These are phyloP conservation scores for Balanococcus diminutus DNA, from an alignment of 2,888 invertebrate species.

Conservation along the genomic window DNA sequence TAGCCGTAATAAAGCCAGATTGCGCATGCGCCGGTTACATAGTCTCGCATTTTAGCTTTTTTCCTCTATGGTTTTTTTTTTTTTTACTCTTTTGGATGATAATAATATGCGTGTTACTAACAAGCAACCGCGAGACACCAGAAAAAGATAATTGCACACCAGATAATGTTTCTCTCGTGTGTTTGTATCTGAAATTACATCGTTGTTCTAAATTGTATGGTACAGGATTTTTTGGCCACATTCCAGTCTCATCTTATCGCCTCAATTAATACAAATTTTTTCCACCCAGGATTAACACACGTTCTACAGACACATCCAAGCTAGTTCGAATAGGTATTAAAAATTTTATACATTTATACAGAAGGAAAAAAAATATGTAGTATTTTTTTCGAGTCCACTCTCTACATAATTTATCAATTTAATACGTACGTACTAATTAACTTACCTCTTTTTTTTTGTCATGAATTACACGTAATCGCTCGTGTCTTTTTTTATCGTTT, in stretches of 20 bases:
- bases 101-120: neutral
- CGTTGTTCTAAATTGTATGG: conserved; percentile 15
- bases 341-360: conserved; percentile 28
- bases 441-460: conserved; percentile 11
- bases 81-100: neutral
- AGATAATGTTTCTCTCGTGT: neutral
- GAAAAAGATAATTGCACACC: conserved; percentile 14
- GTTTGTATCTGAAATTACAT: neutral
- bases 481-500: neutral
- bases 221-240: conserved; percentile 7
- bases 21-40: neutral
- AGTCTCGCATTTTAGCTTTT: neutral
- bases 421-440: conserved; percentile 4
- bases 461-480: neutral
- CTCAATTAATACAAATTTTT: conserved; percentile 12
- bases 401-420: neutral
- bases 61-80: neutral
- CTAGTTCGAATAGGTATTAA: neutral
- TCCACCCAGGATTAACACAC: neutral
- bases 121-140: neutral
- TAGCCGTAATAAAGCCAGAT: neutral
- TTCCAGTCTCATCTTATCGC: neutral
- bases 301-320: conserved; percentile 21
- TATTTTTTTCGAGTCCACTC: neutral
- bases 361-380: neutral